phyloP scores from a whole-genome alignment of 1,140 invertebrate species.

The Leptopilina clavipes region DNA sequence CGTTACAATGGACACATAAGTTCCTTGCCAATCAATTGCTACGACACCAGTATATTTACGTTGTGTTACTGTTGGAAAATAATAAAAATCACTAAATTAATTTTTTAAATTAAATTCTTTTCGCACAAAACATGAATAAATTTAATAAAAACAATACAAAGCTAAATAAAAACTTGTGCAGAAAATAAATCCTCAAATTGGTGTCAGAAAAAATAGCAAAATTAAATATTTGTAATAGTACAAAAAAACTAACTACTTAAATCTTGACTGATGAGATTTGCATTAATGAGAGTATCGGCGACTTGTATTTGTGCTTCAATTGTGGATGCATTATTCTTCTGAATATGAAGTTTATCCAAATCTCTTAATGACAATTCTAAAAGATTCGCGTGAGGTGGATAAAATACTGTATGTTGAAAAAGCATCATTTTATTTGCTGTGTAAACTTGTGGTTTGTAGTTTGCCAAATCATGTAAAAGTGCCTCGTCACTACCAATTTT shows the following conservation, averaged over 20 bases:
- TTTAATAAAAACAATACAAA: not conserved
- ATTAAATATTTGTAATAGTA: too few species aligned
- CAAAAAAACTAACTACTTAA: constrained; percentile 53
- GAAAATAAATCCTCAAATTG: too few species aligned
- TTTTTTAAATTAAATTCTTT: not conserved
- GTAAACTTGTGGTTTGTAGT: constrained; percentile 60
- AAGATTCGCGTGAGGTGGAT: constrained; percentile 58
- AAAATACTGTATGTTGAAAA: constrained; percentile 70
- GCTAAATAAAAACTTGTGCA: too few species aligned
- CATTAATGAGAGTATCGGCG: constrained; percentile 54
- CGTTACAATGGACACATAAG: constrained; percentile 83
- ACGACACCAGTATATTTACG: constrained; percentile 78
- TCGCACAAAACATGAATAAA: not conserved
- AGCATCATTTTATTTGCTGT: constrained; percentile 58
- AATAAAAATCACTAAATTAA: constrained; percentile 36
- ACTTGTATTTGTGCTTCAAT: constrained; percentile 55
- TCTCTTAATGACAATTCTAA: constrained; percentile 63
- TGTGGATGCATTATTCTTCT: constrained; percentile 59
- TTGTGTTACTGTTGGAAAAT: constrained; percentile 61
- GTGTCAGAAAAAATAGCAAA: too few species aligned
- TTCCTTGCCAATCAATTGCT: constrained; percentile 80
- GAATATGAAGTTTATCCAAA: constrained; percentile 62
- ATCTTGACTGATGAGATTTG: constrained; percentile 51
- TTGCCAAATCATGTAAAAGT: constrained; percentile 56
- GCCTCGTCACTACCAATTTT: constrained; percentile 53